Base-by-base conservation (phyloP, 2,113 vertebrate genomes). In the Mus musculus region DNA sequence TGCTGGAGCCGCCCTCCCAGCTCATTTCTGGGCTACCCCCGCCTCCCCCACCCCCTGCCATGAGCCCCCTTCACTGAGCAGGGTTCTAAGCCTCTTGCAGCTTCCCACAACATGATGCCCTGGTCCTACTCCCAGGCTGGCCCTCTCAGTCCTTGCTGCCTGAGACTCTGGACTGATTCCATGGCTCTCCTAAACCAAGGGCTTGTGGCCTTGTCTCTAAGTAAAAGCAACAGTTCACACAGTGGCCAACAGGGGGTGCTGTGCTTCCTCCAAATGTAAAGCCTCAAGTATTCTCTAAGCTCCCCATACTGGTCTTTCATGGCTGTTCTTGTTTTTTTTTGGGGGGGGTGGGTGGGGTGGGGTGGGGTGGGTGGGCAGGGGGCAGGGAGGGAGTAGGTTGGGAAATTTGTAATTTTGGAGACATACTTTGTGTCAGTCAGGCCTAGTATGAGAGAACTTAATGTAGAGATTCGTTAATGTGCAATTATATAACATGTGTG, bases 401-500 rank as follows among this genome's bases (percentile, higher is more conserved):
- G 46, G 65, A 52, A 81, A 52, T 28, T 71, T 24, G 8, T 24
- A 13, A 26, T 54, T 92, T 46, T 63, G 12, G 71, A 71, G 16
- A 59, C 69, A n/a, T 71, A 19, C 49, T 33, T 5, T 11, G 78
- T 26, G 14, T 22, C 72, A n/a, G 88, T 98, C 97, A 63, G 24
- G 39, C 24, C 24, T 85, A 26, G 73, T 22, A 26, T 24, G 22
- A 20, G 26, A 76, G 11, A 22, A 28, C 42, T 63, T 63, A 63
- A 63, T 63, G 24, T 26, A 63, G 24, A 24, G 75, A 49, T 12
- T 24, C 22, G 26, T 63, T 26, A 63, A 20, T 12, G 42, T 49
- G 42, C 42, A 14, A 7, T 39, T 20, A n/a, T 6, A n/a, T 17
- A 26, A 63, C 61, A 26, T 24, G 8, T 8, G 24, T 19, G 19